Base-by-base conservation (phyloP, 2,113 vertebrate genomes). In the Calyptommatus sinebrachiatus region DNA sequence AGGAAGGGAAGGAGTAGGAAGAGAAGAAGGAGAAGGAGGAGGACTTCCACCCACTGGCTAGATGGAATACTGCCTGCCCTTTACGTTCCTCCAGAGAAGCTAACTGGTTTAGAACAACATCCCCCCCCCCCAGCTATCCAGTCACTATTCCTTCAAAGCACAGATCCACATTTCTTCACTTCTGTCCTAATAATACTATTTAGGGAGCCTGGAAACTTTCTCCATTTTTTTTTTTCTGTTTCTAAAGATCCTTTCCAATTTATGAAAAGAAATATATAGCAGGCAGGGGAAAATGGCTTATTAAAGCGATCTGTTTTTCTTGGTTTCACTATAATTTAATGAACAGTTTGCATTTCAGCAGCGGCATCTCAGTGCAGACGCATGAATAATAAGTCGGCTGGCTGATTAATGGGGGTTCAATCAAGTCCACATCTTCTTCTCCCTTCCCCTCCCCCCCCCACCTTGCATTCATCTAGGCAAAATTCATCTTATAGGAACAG, bases 281-380 rank as follows among this genome's bases (percentile, higher is more conserved):
- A 94, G 90, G 93, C 93, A 93, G 91, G 91, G 91, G 92, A 89
- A 95, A 94, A 89, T 79, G 88, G 86, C 81, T 95, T 95, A 95
- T 95, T 94, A 95, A 94, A 94, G 93, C 93, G 84, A 92, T 92
- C 89, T 93, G 88, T 95, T 95, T 94, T 92, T 94, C 93, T 92
- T 93, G 91, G 90, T 71, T 1, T 94, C 90, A 80, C 87, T 86
- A 87, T 94, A 94, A 94, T 94, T 93, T 94, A 94, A 93, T 93
- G 94, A 95, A 91, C 88, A 86, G 79, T 88, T 88, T 83, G 88
- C 91, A 85, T 89, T 80, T 91, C 85, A 84, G 77, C 88, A 90
- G 89, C 80, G 90, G 89, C 85, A 88, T 86, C 87, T 91, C 86
- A 84, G 90, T 91, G 88, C 86, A 7, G 92, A 90, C 92, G 91